phyloP scores from a whole-genome alignment of 2,888 invertebrate species.

The Fragum sueziense region DNA sequence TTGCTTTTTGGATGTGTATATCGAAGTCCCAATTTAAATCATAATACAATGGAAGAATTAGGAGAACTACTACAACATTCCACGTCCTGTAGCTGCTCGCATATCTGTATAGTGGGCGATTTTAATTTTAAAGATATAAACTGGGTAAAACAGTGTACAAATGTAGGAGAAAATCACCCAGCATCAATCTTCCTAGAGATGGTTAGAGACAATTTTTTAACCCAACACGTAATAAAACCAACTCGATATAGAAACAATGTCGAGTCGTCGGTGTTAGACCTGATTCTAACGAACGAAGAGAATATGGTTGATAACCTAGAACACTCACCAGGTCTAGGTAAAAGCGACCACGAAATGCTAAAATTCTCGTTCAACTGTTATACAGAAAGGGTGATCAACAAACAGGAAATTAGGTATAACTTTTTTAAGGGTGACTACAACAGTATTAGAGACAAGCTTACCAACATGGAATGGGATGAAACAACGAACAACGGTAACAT shows the following conservation, averaged over 20 bases:
- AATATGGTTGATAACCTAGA: too few species aligned
- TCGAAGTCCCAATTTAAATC: too few species aligned
- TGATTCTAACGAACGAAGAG: too few species aligned
- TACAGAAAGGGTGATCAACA: not conserved
- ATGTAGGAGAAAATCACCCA: not conserved
- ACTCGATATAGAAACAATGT: not conserved
- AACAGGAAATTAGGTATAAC: not conserved
- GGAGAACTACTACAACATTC: too few species aligned
- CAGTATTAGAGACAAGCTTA: not conserved
- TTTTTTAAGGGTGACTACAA: slow-evolving; percentile 4
- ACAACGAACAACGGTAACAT: too few species aligned
- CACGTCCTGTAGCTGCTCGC: too few species aligned
- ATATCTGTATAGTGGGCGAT: too few species aligned
- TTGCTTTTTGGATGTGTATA: too few species aligned
- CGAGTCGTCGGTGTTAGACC: too few species aligned
- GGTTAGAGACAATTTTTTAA: not conserved
- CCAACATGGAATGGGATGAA: not conserved
- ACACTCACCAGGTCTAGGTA: slow-evolving; percentile 2
- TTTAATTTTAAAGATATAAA: too few species aligned
- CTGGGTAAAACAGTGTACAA: not conserved
- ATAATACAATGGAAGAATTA: too few species aligned
- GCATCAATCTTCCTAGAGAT: not conserved
- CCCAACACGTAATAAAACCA: not conserved
- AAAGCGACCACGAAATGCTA: not conserved
- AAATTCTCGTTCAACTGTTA: not conserved